Evolutionary conservation across 2,888 invertebrate species (phyloP), one percentile per base, ranked within the genome.

Genomic region (Stomorhina lunata): DNA sequence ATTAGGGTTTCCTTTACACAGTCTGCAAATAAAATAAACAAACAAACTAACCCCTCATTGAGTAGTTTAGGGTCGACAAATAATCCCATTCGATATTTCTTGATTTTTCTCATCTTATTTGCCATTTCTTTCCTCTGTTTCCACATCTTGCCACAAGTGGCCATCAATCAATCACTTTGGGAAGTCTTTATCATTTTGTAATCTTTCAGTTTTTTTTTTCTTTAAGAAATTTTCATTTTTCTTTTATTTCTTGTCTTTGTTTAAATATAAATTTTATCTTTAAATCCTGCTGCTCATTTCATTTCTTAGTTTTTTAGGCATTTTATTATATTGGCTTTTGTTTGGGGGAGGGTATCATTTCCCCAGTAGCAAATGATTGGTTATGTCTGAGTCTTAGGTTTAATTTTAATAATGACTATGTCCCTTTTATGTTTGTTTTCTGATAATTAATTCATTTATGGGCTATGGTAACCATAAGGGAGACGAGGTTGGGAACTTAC

Each of bases 101-200:
- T 50, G n/a, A 6, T 55, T 61, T 40, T 22, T 17, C 4, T 48
- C 15, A 4, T 34, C 37, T 25, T 10, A 5, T 17, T 15, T 7
- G 20, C 15, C 7, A 34, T 10, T 27, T 17, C 3, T 5, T 27
- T 57, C 25, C 27, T 43, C 12, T 15, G 15, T 17, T 17, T 29
- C n/a, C 5, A 12, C 20, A 32, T 55, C 34, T 59, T 55, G 34
- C 53, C 55, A 32, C 69, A 69, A 69, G 59, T 76, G 77, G 37
- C 77, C 72, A 77, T 81, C 76, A 72, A 81, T 81, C 81, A 81
- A 76, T 77, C 71, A 71, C 57, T 65, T 59, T 57, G 68, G 37
- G 59, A 68, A 68, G 27, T 59, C 45, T 45, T 71, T 71, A 59
- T 71, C 43, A 32, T 53, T 45, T 20, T 34, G 29, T 59, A 22